Conservation (phyloP, 2,797 vertebrate species). For the Carduelis carduelis region DNA sequence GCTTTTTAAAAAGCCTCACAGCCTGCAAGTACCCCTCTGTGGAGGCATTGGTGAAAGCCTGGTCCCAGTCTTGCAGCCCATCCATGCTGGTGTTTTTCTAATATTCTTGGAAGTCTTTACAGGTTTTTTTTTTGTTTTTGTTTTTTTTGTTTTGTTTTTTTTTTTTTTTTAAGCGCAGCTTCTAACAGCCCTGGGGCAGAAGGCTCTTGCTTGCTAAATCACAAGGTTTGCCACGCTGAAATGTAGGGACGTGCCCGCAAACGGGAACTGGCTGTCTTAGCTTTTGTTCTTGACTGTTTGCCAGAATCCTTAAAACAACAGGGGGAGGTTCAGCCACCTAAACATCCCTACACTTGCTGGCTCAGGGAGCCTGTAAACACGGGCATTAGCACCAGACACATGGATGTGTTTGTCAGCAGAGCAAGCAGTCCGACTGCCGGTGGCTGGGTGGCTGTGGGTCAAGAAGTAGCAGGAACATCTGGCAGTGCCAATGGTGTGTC, state of each 20-base stretch:
- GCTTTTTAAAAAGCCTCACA: background rate
- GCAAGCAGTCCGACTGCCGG: background rate
- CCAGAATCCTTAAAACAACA: conserved; percentile 59
- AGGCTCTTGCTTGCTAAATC: conserved; percentile 48
- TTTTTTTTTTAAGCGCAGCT: background rate
- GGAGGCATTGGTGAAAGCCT: background rate
- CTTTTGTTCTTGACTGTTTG: conserved; percentile 64
- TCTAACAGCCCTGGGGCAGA: background rate
- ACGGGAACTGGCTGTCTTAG: conserved; percentile 66
- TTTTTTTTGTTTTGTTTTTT: background rate
- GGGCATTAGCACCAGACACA: background rate
- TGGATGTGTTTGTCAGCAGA: background rate
- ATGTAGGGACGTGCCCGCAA: conserved; percentile 60
- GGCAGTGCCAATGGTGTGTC: background rate
- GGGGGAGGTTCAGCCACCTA: conserved; percentile 40
- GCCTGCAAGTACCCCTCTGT: background rate
- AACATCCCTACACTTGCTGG: background rate
- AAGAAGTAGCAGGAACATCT: background rate
- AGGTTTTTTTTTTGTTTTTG: background rate
- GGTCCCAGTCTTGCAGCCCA: background rate
- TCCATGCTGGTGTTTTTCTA: background rate
- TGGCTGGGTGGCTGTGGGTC: background rate
- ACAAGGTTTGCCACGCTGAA: conserved; percentile 47
- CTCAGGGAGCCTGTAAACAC: background rate
- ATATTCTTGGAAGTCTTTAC: conserved; percentile 23